Evolutionary conservation across 1,140 invertebrate species (phyloP), one percentile per base, ranked within the genome.

Genomic region (Campodea augens): DNA sequence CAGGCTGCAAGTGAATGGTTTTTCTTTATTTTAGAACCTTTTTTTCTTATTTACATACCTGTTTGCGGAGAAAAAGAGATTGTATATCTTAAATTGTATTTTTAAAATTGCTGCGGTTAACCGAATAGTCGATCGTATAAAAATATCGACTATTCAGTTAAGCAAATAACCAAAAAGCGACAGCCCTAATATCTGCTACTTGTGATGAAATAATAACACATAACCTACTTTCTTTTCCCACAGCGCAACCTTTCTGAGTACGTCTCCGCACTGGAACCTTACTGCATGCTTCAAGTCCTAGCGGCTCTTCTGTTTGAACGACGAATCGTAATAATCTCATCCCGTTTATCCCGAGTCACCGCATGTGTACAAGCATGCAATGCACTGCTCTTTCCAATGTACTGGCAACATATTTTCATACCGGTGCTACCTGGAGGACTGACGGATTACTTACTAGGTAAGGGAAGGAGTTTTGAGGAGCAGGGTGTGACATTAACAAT

Each of bases 361-460:
- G 84, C 89, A 1, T 92, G 90, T 57, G 83, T 96, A 15, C 88
- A 95, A 63, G 88, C 90, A 4, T 84, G 87, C 5, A 91, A 91
- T 59, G 75, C 84, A 46, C 73, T 95, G 24, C 74, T 97, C 23
- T 96, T 93, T 65, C 92, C 92, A 3, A 93, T 97, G 88, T 79
- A 81, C 51, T 97, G 92, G 91, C 91, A 97, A 61, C 89, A 96
- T 57, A 88, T 97, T 56, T 96, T 87, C 58, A 96, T 97, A 61
- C 90, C 92, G 23, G 79, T 93, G 49, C 60, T 97, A 49, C 90
- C 91, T 15, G 69, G 76, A 54, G 74, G 78, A 52, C 70, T 96
- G 27, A 76, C 85, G 46, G 90, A 95, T 64, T 93, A 93, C 66
- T 67, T 95, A 48, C 67, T 80, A 51, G n/a, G n/a, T n/a, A n/a